A percentile compares a stretch with the other conserved stretches of the same genome.
Conservation (phyloP, 2,797 vertebrate genomes). For the Trachurus trachurus region DNA sequence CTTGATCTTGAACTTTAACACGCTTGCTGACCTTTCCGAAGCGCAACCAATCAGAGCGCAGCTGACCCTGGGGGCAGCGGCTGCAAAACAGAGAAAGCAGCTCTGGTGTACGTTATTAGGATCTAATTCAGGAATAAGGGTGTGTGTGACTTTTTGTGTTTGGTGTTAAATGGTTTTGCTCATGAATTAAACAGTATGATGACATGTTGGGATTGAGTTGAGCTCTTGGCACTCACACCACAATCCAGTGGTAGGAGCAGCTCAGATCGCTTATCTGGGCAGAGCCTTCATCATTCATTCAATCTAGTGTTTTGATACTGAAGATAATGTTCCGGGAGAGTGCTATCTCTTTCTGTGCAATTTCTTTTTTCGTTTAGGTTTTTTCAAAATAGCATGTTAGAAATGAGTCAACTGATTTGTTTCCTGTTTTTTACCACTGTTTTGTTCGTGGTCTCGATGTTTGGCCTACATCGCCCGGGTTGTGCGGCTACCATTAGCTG, state of each 20-base stretch:
- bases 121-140: neutral
- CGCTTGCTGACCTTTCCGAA: neutral
- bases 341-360: too few species aligned
- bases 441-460: slow-evolving; percentile 7
- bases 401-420: neutral
- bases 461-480: neutral
- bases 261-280: neutral
- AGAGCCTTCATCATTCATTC: neutral
- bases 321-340: neutral
- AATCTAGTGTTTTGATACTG: neutral
- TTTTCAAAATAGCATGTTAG: neutral
- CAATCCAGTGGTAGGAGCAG: neutral
- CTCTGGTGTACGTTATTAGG: too few species aligned
- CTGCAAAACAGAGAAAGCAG: neutral
- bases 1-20: slow-evolving; percentile 1
- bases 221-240: neutral
- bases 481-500: slow-evolving; percentile 10
- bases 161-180: neutral
- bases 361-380: neutral
- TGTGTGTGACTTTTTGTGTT: neutral
- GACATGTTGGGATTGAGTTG: neutral
- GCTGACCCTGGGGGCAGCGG: neutral
- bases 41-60: neutral
- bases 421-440: neutral
- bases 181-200: neutral